Evolutionary conservation across 2,888 invertebrate species (phyloP).

Genomic region (Fragum fragum): DNA sequence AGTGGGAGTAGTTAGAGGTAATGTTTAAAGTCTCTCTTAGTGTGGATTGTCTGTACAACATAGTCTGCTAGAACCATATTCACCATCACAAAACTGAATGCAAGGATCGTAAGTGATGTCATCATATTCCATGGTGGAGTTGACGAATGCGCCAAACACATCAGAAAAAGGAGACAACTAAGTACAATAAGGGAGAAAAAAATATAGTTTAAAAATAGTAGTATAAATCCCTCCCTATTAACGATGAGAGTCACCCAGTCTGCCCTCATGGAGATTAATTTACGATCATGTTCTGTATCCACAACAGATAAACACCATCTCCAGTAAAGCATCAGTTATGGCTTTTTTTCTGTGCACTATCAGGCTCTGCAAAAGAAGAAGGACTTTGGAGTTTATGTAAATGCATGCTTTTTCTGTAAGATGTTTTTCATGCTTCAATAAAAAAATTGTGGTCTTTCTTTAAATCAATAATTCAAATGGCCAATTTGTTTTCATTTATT

Average conservation of each 20-base stretch:
- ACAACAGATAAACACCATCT: constrained; percentile 7
- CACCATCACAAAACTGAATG: constrained; percentile 81
- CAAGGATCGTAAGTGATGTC: constrained; percentile 78
- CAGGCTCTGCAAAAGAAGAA: too few species aligned
- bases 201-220: constrained; percentile 84
- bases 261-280: constrained; percentile 69
- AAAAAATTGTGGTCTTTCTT: too few species aligned
- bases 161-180: constrained; percentile 74
- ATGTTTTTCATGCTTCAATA: too few species aligned
- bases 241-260: constrained; percentile 81
- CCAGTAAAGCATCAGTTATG: background rate
- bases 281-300: background rate
- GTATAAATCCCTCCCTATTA: constrained; percentile 81
- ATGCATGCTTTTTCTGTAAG: too few species aligned
- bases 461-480: too few species aligned
- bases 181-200: constrained; percentile 83
- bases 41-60: constrained; percentile 81
- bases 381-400: too few species aligned
- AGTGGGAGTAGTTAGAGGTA: constrained; percentile 53
- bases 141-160: constrained; percentile 75
- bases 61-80: constrained; percentile 83
- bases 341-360: too few species aligned
- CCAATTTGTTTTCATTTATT: too few species aligned
- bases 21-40: constrained; percentile 79
- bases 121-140: constrained; percentile 74